Base-by-base conservation (phyloP, 2,797 vertebrate species). In the Semotilus atromaculatus region DNA sequence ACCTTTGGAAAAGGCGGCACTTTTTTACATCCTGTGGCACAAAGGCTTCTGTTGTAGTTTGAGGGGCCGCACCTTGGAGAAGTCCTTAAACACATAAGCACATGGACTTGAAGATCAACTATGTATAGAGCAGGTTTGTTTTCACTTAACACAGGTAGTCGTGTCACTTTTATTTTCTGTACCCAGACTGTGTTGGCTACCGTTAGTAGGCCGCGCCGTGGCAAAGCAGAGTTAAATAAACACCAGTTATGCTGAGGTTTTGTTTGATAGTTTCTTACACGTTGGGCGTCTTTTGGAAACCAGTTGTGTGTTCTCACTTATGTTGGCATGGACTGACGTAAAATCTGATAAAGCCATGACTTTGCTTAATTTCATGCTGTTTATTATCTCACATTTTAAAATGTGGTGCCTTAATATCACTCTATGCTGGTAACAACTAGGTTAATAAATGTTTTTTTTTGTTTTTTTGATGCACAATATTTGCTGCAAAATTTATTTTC, bases 1-100 rank as follows among this genome's bases (percentile, higher is more conserved):
- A 89, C 88, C 91, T 93, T 90, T 88, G 90, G 91, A 93, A 93
- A 91, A 91, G 91, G 87, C 90, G 91, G 90, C 5, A 80, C 90
- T 91, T 91, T 90, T 93, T 86, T 82, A 86, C 89, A 92, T 94
- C 91, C 93, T 93, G 90, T 92, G 92, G 88, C 90, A 93, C 85
- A 75, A 82, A 89, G 81, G 74, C 48, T 51, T 82, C 55, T 48
- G 81, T 83, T 70, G 45, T 58, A 81, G 77, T 77, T 86, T 34
- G 72, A 81, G 64, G 79, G 62, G 80, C 67, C 89, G 87, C 83
- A 51, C 84, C 84, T 83, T 40, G 81, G 38, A 64, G 67, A 83
- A 51, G 58, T n/a, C 45, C 80, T 83, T 83, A 83, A 89, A 89
- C 83, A 87, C 81, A 86, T 85, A 87, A 81, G 72, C 83, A 81